These are phyloP conservation scores for Notarius quadriscutis DNA, from an alignment of 2,113 vertebrate genomes.

Conservation along the genomic window DNA sequence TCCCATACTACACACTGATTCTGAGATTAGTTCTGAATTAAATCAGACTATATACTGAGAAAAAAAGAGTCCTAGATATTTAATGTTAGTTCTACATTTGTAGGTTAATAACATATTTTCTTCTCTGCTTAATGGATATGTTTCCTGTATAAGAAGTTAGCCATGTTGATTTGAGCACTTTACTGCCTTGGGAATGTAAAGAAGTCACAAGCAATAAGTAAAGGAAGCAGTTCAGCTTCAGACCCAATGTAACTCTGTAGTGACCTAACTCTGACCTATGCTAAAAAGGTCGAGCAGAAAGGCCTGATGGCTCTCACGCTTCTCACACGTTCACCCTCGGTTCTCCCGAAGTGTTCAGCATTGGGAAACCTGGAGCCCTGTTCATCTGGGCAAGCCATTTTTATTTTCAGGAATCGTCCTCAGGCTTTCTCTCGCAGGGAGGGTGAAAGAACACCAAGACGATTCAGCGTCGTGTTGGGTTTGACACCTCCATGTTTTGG, in stretches of 20 bases:
- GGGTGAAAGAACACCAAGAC: conserved; percentile 21
- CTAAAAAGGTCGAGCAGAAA: conserved; percentile 7
- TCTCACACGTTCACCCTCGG: neutral
- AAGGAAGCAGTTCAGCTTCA: neutral
- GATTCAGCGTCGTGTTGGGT: conserved; percentile 25
- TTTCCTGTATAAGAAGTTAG: neutral
- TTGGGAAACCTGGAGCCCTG: conserved; percentile 60
- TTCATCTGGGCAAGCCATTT: conserved; percentile 31
- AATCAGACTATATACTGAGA: neutral
- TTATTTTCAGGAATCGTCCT: conserved; percentile 7
- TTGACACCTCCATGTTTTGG: conserved; percentile 46
- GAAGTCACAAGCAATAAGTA: neutral
- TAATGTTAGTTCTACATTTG: neutral
- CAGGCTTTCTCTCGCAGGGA: conserved; percentile 1
- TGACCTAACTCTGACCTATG: neutral
- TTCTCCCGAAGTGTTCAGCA: neutral
- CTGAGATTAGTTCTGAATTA: neutral
- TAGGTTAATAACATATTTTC: neutral
- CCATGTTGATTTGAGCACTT: neutral
- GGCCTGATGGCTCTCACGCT: neutral
- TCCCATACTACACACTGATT: neutral
- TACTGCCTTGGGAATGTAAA: neutral
- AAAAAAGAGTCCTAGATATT: neutral
- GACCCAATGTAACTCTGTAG: neutral
- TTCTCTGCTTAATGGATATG: neutral